A percentile compares a stretch with the other conserved stretches of the same genome.
These are phyloP conservation scores for Triops longicaudatus DNA, from an alignment of 1,140 invertebrate species.

Conservation along the genomic window DNA sequence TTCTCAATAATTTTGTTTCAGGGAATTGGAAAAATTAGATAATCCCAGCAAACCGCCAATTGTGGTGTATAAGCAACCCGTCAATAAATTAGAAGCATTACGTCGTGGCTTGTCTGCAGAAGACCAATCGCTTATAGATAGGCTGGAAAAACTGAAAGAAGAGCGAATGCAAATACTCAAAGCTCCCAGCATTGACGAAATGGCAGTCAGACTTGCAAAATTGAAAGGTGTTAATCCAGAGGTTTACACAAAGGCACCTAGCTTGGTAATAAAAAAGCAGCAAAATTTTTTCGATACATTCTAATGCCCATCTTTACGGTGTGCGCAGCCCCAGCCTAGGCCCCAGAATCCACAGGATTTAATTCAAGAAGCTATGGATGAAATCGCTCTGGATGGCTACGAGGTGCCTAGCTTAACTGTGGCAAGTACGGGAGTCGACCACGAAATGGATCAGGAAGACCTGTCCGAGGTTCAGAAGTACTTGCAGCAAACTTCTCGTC, in stretches of 20 bases:
- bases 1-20: conserved; percentile 25
- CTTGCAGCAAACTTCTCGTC: background rate
- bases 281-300: background rate
- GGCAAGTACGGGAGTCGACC: background rate
- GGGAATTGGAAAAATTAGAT: conserved; percentile 40
- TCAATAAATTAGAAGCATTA: conserved; percentile 38
- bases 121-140: conserved; percentile 47
- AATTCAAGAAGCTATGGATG: conserved; percentile 8
- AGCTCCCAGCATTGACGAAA: conserved; percentile 30
- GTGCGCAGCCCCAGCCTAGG: background rate
- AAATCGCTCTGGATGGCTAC: background rate
- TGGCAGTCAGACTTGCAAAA: conserved; percentile 32
- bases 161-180: conserved; percentile 33
- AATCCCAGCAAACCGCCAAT: conserved; percentile 42
- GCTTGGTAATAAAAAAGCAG: background rate
- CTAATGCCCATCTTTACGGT: background rate
- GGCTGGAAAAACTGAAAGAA: conserved; percentile 48
- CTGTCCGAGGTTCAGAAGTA: background rate
- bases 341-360: conserved; percentile 1
- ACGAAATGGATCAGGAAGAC: background rate
- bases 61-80: conserved; percentile 40
- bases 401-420: background rate
- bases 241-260: conserved; percentile 18
- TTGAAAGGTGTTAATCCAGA: conserved; percentile 32
- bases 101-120: conserved; percentile 39